These are phyloP conservation scores for Periophthalmus modestus DNA, from an alignment of 2,113 vertebrate species.

Conservation along the genomic window DNA sequence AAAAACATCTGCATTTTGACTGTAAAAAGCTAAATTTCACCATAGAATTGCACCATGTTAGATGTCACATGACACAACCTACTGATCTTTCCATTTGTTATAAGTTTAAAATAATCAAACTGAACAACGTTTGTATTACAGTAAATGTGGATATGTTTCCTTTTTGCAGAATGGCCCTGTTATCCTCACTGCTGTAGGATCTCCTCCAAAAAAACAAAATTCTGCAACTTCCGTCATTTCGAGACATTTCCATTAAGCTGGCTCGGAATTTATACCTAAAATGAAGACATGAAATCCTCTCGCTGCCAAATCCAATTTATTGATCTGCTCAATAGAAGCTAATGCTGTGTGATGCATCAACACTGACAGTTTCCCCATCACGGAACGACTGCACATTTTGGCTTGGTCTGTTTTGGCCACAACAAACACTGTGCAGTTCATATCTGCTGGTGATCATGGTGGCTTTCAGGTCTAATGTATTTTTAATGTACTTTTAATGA, in stretches of 20 bases:
- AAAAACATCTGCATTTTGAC: no score
- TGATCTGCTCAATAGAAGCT: slow-evolving; percentile 17
- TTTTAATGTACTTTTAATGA: slow-evolving; percentile 50
- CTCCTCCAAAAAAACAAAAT: neutral
- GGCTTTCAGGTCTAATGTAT: slow-evolving; percentile 43
- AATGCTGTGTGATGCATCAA: slow-evolving; percentile 23
- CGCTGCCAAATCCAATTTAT: slow-evolving; percentile 20
- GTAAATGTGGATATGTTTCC: neutral
- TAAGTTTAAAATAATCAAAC: neutral
- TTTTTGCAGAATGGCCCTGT: neutral
- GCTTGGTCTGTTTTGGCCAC: slow-evolving; percentile 14
- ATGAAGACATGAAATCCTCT: slow-evolving; percentile 2
- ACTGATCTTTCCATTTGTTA: neutral
- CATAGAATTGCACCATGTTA: no score
- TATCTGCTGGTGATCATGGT: slow-evolving; percentile 16
- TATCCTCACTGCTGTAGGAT: neutral
- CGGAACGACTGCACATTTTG: slow-evolving; percentile 10
- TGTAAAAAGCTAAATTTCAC: no score
- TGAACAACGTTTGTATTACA: neutral
- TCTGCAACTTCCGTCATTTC: neutral
- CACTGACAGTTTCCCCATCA: slow-evolving; percentile 15
- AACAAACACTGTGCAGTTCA: slow-evolving; percentile 10
- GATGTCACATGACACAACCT: no score
- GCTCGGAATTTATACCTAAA: neutral
- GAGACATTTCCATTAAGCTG: slow-evolving; percentile 1